Conservation (phyloP, 2,797 vertebrate genomes). For the Artibeus lituratus region DNA sequence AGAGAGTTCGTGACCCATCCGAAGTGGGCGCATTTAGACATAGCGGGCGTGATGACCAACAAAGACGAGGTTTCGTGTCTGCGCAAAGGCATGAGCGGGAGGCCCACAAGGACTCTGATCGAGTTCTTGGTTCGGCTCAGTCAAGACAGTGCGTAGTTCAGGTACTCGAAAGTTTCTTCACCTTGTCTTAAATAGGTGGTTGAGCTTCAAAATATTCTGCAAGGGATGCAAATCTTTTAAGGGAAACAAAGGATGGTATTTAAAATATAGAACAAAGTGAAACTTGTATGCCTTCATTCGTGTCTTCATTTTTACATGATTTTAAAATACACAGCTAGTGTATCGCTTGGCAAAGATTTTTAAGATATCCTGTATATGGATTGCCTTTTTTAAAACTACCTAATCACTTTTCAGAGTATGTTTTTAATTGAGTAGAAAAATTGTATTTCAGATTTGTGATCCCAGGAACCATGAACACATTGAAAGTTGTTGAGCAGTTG, state of each 20-base stretch:
- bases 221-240: slow-evolving; percentile 17
- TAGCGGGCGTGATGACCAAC: slow-evolving; percentile 97
- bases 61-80: slow-evolving; percentile 96
- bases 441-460: slow-evolving; percentile 30
- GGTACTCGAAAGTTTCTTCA: background rate
- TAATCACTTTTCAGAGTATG: slow-evolving; percentile 16
- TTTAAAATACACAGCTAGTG: slow-evolving; percentile 33
- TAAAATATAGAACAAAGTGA: slow-evolving; percentile 23
- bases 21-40: slow-evolving; percentile 98
- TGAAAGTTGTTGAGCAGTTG: background rate
- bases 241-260: background rate
- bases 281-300: slow-evolving; percentile 26
- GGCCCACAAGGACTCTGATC: slow-evolving; percentile 93
- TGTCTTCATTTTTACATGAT: slow-evolving; percentile 8
- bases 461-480: background rate
- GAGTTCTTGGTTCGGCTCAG: slow-evolving; percentile 89
- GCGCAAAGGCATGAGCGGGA: slow-evolving; percentile 95
- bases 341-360: slow-evolving; percentile 38
- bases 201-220: background rate
- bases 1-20: slow-evolving; percentile 91
- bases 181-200: background rate
- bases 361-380: background rate
- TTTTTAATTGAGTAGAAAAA: slow-evolving; percentile 44
- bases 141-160: slow-evolving; percentile 69
- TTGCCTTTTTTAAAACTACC: slow-evolving; percentile 19